Conservation (phyloP, 2,888 invertebrate genomes). For the Scaptomyza flava region DNA sequence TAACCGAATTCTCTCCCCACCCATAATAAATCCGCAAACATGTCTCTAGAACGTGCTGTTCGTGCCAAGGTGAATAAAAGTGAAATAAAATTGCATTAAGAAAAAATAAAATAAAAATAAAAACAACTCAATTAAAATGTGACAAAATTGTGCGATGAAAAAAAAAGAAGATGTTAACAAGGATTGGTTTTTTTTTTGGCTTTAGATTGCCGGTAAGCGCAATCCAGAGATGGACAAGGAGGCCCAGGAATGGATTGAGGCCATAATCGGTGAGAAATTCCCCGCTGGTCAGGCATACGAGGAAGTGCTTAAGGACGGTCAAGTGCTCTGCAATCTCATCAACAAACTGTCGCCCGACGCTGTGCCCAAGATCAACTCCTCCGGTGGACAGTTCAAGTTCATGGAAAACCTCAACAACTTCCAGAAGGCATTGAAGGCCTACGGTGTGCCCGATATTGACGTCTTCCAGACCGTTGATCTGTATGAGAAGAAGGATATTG, state of each 20-base stretch:
- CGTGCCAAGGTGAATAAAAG: slow-evolving; percentile 90
- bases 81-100: slow-evolving; percentile 6
- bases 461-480: slow-evolving; percentile 98
- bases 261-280: slow-evolving; percentile 94
- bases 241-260: slow-evolving; percentile 96
- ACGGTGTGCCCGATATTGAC: slow-evolving; percentile 96
- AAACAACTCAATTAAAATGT: slow-evolving; percentile 20
- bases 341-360: slow-evolving; percentile 96
- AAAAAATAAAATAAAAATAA: slow-evolving; percentile 11
- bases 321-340: slow-evolving; percentile 96
- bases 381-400: slow-evolving; percentile 99
- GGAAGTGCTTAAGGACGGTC: slow-evolving; percentile 95
- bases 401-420: slow-evolving; percentile 99
- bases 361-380: slow-evolving; percentile 95
- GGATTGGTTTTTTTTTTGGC: slow-evolving; percentile 19
- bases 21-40: slow-evolving; percentile 83
- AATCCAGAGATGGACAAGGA: slow-evolving; percentile 92
- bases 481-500: slow-evolving; percentile 97
- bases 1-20: slow-evolving; percentile 48
- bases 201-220: slow-evolving; percentile 93
- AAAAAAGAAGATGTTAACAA: slow-evolving; percentile 1
- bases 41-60: slow-evolving; percentile 97
- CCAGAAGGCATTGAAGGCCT: slow-evolving; percentile 92
- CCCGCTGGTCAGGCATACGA: slow-evolving; percentile 92
- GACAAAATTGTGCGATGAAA: slow-evolving; percentile 18